Evolutionary conservation across 2,888 invertebrate species (phyloP), one percentile per base, ranked within the genome.

Genomic region (Auanema freiburgensis): DNA sequence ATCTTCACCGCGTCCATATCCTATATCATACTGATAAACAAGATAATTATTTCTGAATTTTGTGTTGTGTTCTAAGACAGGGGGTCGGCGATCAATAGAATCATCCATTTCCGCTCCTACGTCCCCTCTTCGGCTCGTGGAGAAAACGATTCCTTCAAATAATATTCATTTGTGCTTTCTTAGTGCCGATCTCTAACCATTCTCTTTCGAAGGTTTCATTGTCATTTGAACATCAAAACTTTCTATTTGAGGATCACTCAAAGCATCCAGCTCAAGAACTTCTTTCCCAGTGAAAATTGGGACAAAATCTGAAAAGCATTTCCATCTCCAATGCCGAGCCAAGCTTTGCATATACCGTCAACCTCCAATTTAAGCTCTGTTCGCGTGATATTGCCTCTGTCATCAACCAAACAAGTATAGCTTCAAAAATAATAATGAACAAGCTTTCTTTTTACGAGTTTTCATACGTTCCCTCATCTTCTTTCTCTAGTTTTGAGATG

Each of bases 261-360:
- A 46, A 1, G 81, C 79, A 5, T 72, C 57, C 12, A 81, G 51
- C 59, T 79, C 75, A 14, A 81, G 61, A 14, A 72, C 63, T 5
- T 64, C 65, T 6, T 67, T 66, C 14, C 80, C 80, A 14, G 66
- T 46, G 52, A 81, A 76, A 8, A 65, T 43, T 3, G 80, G 81
- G 12, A 81, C 69, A 59, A 71, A 79, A 52, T 80, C 77, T 78
- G 40, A 40, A 74, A 56, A 11, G 16, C 41, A 49, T 11, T 23
- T 18, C 42, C 46, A 1, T 46, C 12, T 10, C n/a, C 40, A 14
- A 16, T 12, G 21, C 12, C 11, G 57, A 51, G 10, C 14, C 24
- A 16, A 12, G 4, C 21, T 21, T 5, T 10, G 46, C 16, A 5
- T 10, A 11, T 68, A 75, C 71, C 79, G 24, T 72, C 79, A 18